Evolutionary conservation across 2,113 vertebrate genomes (phyloP), one percentile per base, ranked within the genome.

Genomic region (Carassius auratus): DNA sequence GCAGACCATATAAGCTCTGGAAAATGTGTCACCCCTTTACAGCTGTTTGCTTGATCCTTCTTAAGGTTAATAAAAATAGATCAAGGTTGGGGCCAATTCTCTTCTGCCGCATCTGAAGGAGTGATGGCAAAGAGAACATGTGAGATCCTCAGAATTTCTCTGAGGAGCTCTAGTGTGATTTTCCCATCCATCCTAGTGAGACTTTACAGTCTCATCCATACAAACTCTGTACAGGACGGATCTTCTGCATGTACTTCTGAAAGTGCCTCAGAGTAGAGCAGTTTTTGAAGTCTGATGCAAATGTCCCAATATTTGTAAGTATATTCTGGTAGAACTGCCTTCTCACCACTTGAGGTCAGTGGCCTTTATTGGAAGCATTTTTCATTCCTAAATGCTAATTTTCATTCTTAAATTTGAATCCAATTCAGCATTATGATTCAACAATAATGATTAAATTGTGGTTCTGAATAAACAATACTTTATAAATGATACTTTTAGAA

Each of bases 21-120:
- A 76, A 76, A 76, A 21, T 80, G 52, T 75, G 30, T 23, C 81
- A 52, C 45, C 50, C 1, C 48, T 30, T 38, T 52, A 23, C 68
- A 17, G 50, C 66, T 74, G 17, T 66, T 38, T 76, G 21, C 66
- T 73, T 73, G 17, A 19, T 17, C 48, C 13, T 33, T 21, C 30
- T 26, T 14, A 21, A 66, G 76, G 68, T 10, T 14, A 50, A 80
- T 57, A n/a, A 42, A 79, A 61, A 79, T 79, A 79, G 76, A 62
- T n/a, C 17, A 38, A 7, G 10, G n/a, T 52, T 76, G 69, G 26
- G 23, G 45, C 38, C 73, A 7, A 50, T 26, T 30, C n/a, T 75
- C 36, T 74, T 42, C 59, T 23, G 9, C 9, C 1, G 9, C 59
- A 64, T 64, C 9, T 23, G 13, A 66, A 30, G 13, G 6, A 17